Evolutionary conservation across 2,888 invertebrate species (phyloP), one percentile per base, ranked within the genome.

Genomic region (Ophion slaviceki): DNA sequence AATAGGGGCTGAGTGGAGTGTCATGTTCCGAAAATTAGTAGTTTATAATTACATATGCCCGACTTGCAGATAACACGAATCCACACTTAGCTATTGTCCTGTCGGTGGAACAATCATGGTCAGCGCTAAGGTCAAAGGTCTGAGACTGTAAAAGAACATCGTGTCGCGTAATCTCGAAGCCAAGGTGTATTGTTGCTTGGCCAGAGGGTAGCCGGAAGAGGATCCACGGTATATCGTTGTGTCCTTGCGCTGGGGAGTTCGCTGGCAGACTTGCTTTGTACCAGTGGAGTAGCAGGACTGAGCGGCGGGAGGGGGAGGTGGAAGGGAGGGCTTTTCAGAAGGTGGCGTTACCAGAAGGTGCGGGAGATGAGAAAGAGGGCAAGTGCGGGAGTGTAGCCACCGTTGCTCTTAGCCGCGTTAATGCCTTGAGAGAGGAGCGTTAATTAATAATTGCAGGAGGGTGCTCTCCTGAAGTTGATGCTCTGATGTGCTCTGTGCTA

Each of bases 361-460:
- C 36, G 45, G 82, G 70, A 84, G 83, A 80, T 80, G 87, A 87
- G 86, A 77, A 86, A 87, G 87, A 82, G 87, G 87, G 86, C 85
- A 84, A 87, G 84, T 77, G 87, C 57, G 70, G 80, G 84, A 82
- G 86, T 79, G 74, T 53, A 80, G 82, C 83, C 72, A 57, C 59
- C 78, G 83, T 87, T 86, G 80, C 86, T 87, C 86, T 87, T 84
- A 84, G 93, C 92, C 92, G 91, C 91, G 93, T 92, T 93, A 93
- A 93, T 93, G 92, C 93, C 91, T 92, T 92, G 91, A 92, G 91
- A 92, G 93, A 92, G 92, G 92, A 92, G 93, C 92, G 93, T 93
- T 94, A 93, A 94, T 94, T 94, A 93, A 93, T 94, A 93, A 94
- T 93, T 92, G 93, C 93, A 91, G 88, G 90, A 91, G 92, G 91